These are phyloP conservation scores for Laterallus jamaicensis DNA, from an alignment of 2,113 vertebrate genomes.

Conservation along the genomic window DNA sequence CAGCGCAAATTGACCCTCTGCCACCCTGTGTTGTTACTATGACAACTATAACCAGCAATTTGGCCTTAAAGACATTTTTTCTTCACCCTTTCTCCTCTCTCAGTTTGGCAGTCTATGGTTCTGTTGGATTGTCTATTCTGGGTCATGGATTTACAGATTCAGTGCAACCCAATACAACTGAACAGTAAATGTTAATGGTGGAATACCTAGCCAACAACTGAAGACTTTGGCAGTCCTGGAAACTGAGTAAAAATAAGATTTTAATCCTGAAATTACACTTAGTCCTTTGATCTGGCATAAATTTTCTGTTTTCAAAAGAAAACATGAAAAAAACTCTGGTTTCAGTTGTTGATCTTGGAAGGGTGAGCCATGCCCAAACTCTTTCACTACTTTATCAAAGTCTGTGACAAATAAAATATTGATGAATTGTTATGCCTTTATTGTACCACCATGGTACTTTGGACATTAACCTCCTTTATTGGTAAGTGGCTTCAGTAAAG, in stretches of 20 bases:
- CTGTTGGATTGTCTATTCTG: not conserved
- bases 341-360: not conserved
- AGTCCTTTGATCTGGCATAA: not conserved
- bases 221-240: not conserved
- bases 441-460: not conserved
- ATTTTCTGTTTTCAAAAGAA: not conserved
- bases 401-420: not conserved
- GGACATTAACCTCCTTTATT: not conserved
- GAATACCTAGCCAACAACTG: not conserved
- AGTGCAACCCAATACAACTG: not conserved
- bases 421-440: not conserved
- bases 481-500: not conserved
- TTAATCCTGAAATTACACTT: not conserved
- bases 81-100: not conserved
- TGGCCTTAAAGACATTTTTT: not conserved
- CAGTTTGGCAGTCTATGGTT: not conserved
- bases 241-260: not conserved
- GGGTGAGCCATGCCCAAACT: not conserved
- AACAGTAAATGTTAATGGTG: not conserved
- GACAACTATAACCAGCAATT: not conserved
- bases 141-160: not conserved
- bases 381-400: not conserved
- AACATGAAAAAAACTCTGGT: not conserved
- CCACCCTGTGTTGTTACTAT: not conserved
- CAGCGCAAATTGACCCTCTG: not conserved